Percentiles rank a stretch among this genome's conserved stretches.
phyloP scores from a whole-genome alignment of 2,888 invertebrate species.

The Unio pictorum region DNA sequence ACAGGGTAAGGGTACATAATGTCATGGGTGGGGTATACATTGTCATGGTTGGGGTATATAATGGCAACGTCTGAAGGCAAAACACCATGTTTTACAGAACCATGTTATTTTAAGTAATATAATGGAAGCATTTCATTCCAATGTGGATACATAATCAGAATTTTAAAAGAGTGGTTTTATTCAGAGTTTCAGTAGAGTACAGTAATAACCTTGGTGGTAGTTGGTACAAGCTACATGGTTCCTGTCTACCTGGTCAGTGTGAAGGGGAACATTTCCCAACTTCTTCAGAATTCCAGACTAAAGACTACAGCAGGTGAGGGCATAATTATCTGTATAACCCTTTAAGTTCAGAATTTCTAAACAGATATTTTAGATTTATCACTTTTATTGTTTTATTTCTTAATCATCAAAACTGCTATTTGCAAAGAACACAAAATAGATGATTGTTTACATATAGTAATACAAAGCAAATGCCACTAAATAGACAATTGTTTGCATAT shows the following conservation, averaged over 20 bases:
- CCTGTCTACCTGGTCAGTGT: slow-evolving; percentile 64
- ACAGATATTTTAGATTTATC: too few species aligned
- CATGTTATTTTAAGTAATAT: slow-evolving; percentile 3
- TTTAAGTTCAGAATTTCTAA: not conserved
- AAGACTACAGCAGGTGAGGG: slow-evolving; percentile 33
- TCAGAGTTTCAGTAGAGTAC: slow-evolving; percentile 53
- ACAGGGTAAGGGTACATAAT: too few species aligned
- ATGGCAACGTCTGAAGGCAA: too few species aligned
- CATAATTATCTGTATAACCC: not conserved
- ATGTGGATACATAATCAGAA: slow-evolving; percentile 31
- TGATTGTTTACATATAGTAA: too few species aligned
- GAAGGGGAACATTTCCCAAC: slow-evolving; percentile 48
- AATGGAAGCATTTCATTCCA: slow-evolving; percentile 28
- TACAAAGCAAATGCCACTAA: too few species aligned
- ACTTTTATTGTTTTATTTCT: too few species aligned
- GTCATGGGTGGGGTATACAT: too few species aligned
- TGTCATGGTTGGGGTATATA: too few species aligned
- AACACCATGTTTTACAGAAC: too few species aligned
- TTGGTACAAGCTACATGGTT: slow-evolving; percentile 61
- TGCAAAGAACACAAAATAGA: too few species aligned
- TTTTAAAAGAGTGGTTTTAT: not conserved
- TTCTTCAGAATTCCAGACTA: slow-evolving; percentile 42
- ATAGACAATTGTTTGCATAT: too few species aligned
- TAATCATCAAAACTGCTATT: too few species aligned
- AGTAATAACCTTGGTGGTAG: slow-evolving; percentile 68